phyloP scores from a whole-genome alignment of 2,888 invertebrate species.

The Amblyteles armatorius region DNA sequence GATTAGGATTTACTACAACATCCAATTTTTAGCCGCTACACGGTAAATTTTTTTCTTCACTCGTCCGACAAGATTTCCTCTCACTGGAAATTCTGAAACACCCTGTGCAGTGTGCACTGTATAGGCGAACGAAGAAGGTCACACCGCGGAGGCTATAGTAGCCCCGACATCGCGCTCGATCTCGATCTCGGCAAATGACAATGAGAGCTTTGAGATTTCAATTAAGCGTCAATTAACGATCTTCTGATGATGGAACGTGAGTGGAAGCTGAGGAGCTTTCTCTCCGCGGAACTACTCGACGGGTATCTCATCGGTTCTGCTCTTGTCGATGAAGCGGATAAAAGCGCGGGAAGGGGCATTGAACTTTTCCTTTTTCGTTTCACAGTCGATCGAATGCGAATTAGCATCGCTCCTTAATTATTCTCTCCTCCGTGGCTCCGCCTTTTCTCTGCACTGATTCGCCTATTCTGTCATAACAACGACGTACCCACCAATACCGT shows the following conservation, averaged over 20 bases:
- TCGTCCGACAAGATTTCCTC: background rate
- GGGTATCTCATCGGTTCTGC: slow-evolving; percentile 11
- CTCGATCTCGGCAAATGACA: slow-evolving; percentile 28
- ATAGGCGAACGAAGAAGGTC: background rate
- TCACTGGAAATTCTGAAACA: background rate
- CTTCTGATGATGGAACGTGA: slow-evolving; percentile 25
- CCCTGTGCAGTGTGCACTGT: background rate
- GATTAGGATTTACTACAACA: too few relatives aligned
- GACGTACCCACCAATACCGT: too few relatives aligned
- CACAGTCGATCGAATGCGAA: slow-evolving; percentile 14
- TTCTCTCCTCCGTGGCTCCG: background rate
- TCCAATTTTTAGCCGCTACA: too few relatives aligned
- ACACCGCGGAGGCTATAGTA: background rate
- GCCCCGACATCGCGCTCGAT: background rate
- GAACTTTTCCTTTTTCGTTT: slow-evolving; percentile 29
- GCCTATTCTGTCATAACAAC: background rate
- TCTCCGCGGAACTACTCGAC: slow-evolving; percentile 21
- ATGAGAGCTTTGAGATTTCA: slow-evolving; percentile 44
- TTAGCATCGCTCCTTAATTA: slow-evolving; percentile 4
- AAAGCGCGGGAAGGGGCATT: slow-evolving; percentile 4
- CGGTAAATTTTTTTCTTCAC: background rate
- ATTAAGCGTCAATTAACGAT: slow-evolving; percentile 44
- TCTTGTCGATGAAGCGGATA: slow-evolving; percentile 1
- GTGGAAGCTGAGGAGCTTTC: slow-evolving; percentile 8
- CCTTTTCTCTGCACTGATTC: background rate